Evolutionary conservation across 2,113 vertebrate genomes (phyloP).

Genomic region (Gila orcuttii): DNA sequence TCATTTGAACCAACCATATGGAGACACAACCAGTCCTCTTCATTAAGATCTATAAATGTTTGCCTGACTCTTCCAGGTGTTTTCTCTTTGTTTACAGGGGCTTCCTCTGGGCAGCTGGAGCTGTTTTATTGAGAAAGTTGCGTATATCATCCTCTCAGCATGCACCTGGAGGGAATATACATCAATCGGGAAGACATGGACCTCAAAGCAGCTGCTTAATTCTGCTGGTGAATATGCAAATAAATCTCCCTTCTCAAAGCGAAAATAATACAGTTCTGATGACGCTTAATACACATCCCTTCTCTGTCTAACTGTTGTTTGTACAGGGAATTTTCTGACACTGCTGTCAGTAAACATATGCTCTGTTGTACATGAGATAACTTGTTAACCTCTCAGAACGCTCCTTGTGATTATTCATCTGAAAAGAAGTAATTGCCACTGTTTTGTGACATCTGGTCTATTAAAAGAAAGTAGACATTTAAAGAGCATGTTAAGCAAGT

Average conservation of each 20-base stretch:
- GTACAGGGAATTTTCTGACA: not conserved
- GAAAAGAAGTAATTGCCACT: not conserved
- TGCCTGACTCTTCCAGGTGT: conserved; percentile 26
- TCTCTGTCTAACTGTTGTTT: conserved; percentile 12
- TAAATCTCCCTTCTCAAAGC: conserved; percentile 24
- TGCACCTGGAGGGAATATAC: conserved; percentile 16
- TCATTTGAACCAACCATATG: conserved; percentile 25
- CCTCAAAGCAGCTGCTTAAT: conserved; percentile 38
- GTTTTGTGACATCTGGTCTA: conserved; percentile 3
- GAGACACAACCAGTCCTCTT: not conserved
- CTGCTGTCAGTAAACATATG: conserved; percentile 32
- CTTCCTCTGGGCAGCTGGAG: conserved; percentile 27
- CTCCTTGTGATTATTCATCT: conserved; percentile 1
- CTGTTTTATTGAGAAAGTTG: not conserved
- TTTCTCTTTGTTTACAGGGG: conserved; percentile 5
- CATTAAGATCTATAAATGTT: conserved; percentile 16
- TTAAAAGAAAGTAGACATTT: conserved; percentile 14
- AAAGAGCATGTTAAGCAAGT: not conserved
- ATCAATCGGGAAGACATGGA: conserved; percentile 10
- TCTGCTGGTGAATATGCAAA: conserved; percentile 26
- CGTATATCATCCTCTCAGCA: conserved; percentile 4
- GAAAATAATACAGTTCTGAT: conserved; percentile 13
- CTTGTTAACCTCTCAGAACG: not conserved
- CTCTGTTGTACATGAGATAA: conserved; percentile 22
- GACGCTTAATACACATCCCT: conserved; percentile 1